Evolutionary conservation across 1,140 invertebrate species (phyloP).

Genomic region (Brachionus manjavacas): DNA sequence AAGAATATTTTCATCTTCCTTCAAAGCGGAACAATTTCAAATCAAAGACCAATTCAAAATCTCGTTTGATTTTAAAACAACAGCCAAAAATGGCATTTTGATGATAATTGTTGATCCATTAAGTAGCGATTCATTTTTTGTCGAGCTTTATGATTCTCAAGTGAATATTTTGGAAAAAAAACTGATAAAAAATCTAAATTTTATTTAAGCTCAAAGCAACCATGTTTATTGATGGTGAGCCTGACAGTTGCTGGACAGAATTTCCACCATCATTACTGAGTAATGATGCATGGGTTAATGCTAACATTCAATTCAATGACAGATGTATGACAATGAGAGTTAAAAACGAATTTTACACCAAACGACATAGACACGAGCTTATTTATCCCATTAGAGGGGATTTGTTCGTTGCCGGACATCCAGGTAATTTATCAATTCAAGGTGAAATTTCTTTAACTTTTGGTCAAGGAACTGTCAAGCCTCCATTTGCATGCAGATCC

Average conservation of each 20-base stretch:
- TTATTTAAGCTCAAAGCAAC: slow-evolving; percentile 33
- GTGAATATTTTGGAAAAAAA: background rate
- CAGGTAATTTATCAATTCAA: background rate
- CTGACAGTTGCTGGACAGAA: slow-evolving; percentile 32
- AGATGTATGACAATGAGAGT: slow-evolving; percentile 31
- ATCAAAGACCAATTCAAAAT: slow-evolving; percentile 25
- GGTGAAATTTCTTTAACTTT: background rate
- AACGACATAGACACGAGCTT: slow-evolving; percentile 8
- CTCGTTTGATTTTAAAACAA: slow-evolving; percentile 33
- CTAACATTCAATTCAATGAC: background rate
- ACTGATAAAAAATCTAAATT: background rate
- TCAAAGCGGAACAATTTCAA: slow-evolving; percentile 15
- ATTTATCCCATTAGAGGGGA: slow-evolving; percentile 24
- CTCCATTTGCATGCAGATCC: slow-evolving; percentile 30
- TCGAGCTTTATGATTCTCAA: slow-evolving; percentile 30
- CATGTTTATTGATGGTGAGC: slow-evolving; percentile 29
- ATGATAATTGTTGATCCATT: slow-evolving; percentile 25
- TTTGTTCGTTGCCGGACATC: slow-evolving; percentile 37
- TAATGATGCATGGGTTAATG: slow-evolving; percentile 20
- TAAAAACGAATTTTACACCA: slow-evolving; percentile 8
- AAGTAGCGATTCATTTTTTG: slow-evolving; percentile 32
- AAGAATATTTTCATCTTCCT: background rate
- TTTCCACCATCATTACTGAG: slow-evolving; percentile 6
- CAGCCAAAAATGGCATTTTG: slow-evolving; percentile 12
- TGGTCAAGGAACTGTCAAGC: background rate